A percentile compares a stretch with the other conserved stretches of the same genome.
Evolutionary conservation across 35 echinoderm and acorn worm genomes (phyloP).

Genomic region (Apostichopus parvimensis): DNA sequence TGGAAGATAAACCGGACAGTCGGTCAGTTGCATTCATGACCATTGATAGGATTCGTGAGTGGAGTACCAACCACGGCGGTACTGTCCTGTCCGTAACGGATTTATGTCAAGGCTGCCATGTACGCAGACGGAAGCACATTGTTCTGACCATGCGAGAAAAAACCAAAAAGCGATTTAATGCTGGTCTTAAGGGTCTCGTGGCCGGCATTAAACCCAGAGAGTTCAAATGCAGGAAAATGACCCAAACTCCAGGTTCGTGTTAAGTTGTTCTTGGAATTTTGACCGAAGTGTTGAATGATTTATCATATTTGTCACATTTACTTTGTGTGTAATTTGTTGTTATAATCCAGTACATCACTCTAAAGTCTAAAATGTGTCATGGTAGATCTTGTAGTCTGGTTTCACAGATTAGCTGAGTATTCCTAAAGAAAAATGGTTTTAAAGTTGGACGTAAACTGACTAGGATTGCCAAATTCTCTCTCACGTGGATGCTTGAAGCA

Average conservation of each 20-base stretch:
- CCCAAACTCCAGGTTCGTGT: constrained; percentile 28
- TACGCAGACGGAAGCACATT: constrained; percentile 18
- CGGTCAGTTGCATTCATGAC: constrained; percentile 43
- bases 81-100: constrained; percentile 4
- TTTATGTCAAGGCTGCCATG: constrained; percentile 38
- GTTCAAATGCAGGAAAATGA: constrained; percentile 38
- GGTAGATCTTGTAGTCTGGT: no score
- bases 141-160: constrained; percentile 49
- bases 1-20: constrained; percentile 5
- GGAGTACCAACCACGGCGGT: neutral
- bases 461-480: no score
- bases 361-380: no score
- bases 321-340: no score
- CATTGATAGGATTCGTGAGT: constrained; percentile 30
- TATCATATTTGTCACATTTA: no score
- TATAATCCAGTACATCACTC: no score
- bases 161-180: constrained; percentile 39
- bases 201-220: constrained; percentile 17
- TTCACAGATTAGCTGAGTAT: no score
- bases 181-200: neutral
- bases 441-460: no score
- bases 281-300: neutral
- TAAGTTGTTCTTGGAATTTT: neutral
- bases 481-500: no score
- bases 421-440: no score